Percentiles rank a stretch among this genome's conserved stretches.
Conservation (phyloP, 2,113 vertebrate species). For the Alces alces region DNA sequence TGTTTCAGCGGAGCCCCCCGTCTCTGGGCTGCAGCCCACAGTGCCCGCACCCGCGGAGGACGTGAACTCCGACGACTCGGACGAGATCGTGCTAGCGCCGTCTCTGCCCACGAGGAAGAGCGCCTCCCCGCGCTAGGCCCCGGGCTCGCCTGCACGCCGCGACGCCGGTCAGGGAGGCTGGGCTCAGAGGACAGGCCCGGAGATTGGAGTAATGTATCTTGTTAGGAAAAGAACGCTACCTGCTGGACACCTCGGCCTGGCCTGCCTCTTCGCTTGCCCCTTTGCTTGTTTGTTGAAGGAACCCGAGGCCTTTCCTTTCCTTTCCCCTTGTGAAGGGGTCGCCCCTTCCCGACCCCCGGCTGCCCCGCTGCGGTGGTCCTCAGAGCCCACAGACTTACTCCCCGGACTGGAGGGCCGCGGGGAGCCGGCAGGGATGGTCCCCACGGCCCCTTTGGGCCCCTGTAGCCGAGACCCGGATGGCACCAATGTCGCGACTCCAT, state of each 20-base stretch:
- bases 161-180: not conserved
- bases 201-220: not conserved
- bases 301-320: not conserved
- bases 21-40: not conserved
- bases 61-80: conserved; percentile 87
- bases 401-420: fast-evolving
- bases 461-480: fast-evolving
- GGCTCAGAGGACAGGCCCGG: not conserved
- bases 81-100: conserved; percentile 84
- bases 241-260: not conserved
- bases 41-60: conserved; percentile 42
- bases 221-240: not conserved
- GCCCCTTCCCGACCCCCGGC: not conserved
- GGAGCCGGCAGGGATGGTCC: not conserved
- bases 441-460: not conserved
- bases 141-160: fast-evolving
- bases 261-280: fast-evolving
- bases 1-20: not conserved
- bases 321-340: not conserved
- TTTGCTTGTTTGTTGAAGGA: not conserved
- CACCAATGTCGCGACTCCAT: fast-evolving
- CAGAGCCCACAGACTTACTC: not conserved
- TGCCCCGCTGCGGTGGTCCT: not conserved
- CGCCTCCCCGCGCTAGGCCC: not conserved
- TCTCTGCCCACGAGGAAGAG: conserved; percentile 76